phyloP scores from a whole-genome alignment of 2,888 invertebrate genomes.

The Chouioia cunea region DNA sequence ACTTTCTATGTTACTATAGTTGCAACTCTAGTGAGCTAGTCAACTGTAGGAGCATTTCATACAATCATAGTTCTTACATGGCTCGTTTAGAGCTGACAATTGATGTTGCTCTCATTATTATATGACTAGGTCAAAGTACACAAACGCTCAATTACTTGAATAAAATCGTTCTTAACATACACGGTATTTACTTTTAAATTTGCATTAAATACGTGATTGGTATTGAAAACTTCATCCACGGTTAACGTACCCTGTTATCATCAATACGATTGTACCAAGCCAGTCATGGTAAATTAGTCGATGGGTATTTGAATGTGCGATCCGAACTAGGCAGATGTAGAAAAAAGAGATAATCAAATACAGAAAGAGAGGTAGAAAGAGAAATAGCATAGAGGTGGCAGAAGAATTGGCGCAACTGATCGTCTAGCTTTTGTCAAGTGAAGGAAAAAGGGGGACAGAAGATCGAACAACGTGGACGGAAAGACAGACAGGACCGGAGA shows the following conservation, averaged over 20 bases:
- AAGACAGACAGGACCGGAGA: slow-evolving; percentile 65
- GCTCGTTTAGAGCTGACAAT: slow-evolving; percentile 25
- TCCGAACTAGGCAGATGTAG: too few species aligned
- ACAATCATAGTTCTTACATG: slow-evolving; percentile 21
- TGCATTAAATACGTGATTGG: too few species aligned
- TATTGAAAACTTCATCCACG: background rate
- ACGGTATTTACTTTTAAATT: too few species aligned
- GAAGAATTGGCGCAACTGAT: slow-evolving; percentile 3
- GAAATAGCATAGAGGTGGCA: slow-evolving; percentile 3
- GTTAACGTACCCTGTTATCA: background rate
- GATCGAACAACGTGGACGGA: slow-evolving; percentile 55
- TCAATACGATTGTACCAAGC: too few species aligned
- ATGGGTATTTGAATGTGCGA: too few species aligned
- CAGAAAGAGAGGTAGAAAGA: background rate
- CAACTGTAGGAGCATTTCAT: slow-evolving; percentile 32
- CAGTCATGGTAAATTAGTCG: too few species aligned
- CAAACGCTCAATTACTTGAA: too few species aligned
- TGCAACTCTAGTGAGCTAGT: slow-evolving; percentile 28
- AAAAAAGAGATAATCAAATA: background rate
- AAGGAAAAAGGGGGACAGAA: slow-evolving; percentile 40
- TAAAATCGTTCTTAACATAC: too few species aligned
- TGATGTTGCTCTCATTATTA: background rate
- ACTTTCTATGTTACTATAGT: background rate
- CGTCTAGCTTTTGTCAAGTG: background rate
- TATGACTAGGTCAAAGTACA: too few species aligned